Percentiles rank a stretch among this genome's conserved stretches.
Conservation (phyloP, 1,140 invertebrate species). For the Pollicipes pollicipes region DNA sequence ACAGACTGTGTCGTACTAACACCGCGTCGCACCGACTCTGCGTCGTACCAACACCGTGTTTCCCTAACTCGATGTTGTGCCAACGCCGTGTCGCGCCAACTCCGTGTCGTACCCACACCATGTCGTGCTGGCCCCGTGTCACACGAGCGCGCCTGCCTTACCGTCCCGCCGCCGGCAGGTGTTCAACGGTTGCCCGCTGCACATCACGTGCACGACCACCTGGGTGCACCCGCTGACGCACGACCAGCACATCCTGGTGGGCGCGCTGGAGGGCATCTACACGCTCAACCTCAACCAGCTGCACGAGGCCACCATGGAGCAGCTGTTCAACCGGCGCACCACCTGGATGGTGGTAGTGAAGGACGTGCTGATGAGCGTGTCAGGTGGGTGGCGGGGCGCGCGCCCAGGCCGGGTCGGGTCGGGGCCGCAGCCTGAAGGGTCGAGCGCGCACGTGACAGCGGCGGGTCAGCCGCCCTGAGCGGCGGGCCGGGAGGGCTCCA, state of each 20-base stretch:
- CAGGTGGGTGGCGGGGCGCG: constrained; percentile 37
- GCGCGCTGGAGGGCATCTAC: constrained; percentile 94
- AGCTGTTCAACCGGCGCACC: constrained; percentile 79
- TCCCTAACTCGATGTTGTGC: no score
- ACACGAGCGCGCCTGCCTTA: no score
- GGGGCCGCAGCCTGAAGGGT: no score
- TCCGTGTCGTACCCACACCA: no score
- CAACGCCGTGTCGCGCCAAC: no score
- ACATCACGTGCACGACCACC: constrained; percentile 84
- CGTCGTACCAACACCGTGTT: no score
- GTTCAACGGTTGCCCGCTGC: constrained; percentile 92
- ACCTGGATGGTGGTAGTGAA: constrained; percentile 98
- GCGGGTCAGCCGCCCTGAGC: no score
- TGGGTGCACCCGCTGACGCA: constrained; percentile 96
- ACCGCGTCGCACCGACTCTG: no score
- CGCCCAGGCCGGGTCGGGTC: not conserved
- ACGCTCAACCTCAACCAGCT: constrained; percentile 93
- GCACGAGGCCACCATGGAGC: constrained; percentile 94
- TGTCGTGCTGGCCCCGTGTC: no score
- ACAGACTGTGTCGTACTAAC: no score
- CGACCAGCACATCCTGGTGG: constrained; percentile 90
- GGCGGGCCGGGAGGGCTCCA: no score
- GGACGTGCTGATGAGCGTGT: constrained; percentile 91
- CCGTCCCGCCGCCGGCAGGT: constrained; percentile 40
- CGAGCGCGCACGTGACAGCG: no score